Evolutionary conservation across 2,113 vertebrate genomes (phyloP), one percentile per base, ranked within the genome.

Genomic region (Hipposideros armiger): DNA sequence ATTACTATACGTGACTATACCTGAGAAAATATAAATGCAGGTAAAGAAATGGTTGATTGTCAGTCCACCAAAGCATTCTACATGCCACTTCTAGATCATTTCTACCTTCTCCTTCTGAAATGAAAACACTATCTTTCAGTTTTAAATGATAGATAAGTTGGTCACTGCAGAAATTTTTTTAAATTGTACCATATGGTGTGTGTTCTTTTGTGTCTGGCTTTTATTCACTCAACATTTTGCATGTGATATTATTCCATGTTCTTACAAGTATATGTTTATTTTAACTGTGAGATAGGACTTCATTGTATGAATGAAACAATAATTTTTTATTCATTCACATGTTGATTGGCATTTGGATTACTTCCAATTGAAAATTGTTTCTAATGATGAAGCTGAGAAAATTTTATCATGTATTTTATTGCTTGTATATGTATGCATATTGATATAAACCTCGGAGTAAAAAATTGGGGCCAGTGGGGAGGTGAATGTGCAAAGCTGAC

Each of bases 161-260:
- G 32, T 70, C 11, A 58, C 4, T 56, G 30, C n/a, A 13, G 20
- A 1, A 64, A 47, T 19, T 87, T 86, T n/a, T 74, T 47, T 47
- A 87, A 36, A 56, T 54, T 19, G 1, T 47, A 70, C 1, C 9
- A 20, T 69, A 64, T 70, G 1, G 5, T 28, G 0, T 26, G 0
- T 52, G 36, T 91, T 69, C 4, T 69, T 86, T 54, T 81, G 28
- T 80, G n/a, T 32, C 8, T 36, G 56, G 24, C 22, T 80, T 90
- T 86, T 86, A 54, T 54, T 91, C 66, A 50, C 70, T 94, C 54
- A 83, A 70, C 15, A 88, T 47, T 87, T 94, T 87, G 16, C 22
- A 40, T 64, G 40, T 83, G 4, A 64, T 84, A 47, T 77, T 83
- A 72, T 81, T 10, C 54, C 1, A 40, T 28, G 20, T 26, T 91